phyloP scores from a whole-genome alignment of 1,140 invertebrate species.

The Trichonephila clavata region DNA sequence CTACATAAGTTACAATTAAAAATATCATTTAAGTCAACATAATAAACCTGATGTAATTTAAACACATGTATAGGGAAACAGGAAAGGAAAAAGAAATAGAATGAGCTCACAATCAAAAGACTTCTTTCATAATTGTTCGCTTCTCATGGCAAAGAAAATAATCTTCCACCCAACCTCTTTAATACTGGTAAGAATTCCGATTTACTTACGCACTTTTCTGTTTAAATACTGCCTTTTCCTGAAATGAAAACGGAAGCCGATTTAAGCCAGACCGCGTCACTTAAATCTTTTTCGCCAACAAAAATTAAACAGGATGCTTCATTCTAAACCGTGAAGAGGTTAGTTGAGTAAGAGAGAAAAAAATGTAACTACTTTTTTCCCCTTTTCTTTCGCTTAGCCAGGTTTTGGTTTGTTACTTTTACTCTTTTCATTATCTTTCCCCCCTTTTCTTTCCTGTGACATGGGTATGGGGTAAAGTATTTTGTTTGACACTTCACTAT shows the following conservation, averaged over 20 bases:
- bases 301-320: slow-evolving; percentile 56
- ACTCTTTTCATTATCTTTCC: slow-evolving; percentile 50
- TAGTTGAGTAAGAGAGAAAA: background rate
- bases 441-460: slow-evolving; percentile 26
- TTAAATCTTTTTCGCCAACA: slow-evolving; percentile 61
- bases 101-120: background rate
- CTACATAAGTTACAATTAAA: background rate
- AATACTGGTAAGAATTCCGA: background rate
- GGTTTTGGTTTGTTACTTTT: slow-evolving; percentile 52
- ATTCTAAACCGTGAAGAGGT: background rate
- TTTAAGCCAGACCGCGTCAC: slow-evolving; percentile 50
- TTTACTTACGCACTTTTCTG: slow-evolving; percentile 27
- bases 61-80: background rate
- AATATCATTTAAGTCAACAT: background rate
- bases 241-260: slow-evolving; percentile 46
- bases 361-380: slow-evolving; percentile 12
- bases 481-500: slow-evolving; percentile 59
- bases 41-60: background rate
- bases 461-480: slow-evolving; percentile 59
- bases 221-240: slow-evolving; percentile 16
- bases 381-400: background rate
- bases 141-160: background rate
- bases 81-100: background rate
- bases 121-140: background rate
- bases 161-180: background rate